phyloP scores from a whole-genome alignment of 2,797 vertebrate genomes.

The Pelodytes ibericus region DNA sequence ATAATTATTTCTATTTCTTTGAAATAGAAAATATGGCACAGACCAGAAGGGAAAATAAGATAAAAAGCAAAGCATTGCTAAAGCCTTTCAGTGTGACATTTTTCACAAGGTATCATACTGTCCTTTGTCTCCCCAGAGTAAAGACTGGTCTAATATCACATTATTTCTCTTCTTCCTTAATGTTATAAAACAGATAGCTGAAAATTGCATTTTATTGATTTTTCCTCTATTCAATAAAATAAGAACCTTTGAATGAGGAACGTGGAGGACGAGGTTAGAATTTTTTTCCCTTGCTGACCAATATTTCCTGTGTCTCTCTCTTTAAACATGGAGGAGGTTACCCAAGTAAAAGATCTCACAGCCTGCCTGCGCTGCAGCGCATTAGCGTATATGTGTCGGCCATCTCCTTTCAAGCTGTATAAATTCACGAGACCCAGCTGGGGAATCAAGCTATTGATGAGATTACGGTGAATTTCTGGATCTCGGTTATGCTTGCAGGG shows the following conservation, averaged over 20 bases:
- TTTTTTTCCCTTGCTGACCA: slow-evolving; percentile 29
- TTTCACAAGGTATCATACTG: slow-evolving; percentile 21
- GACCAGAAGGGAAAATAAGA: neutral
- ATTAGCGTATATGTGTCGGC: slow-evolving; percentile 53
- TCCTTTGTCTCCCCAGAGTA: slow-evolving; percentile 46
- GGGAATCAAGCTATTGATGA: slow-evolving; percentile 65
- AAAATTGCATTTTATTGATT: slow-evolving; percentile 58
- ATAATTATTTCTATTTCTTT: too few relatives aligned
- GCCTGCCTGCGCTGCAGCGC: slow-evolving; percentile 49
- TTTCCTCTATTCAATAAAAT: slow-evolving; percentile 52
- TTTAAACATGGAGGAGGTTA: slow-evolving; percentile 43
- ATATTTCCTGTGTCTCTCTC: slow-evolving; percentile 57
- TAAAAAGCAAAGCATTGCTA: slow-evolving; percentile 12
- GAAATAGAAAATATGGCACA: neutral
- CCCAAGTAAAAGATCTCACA: slow-evolving; percentile 51
- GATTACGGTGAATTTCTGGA: slow-evolving; percentile 69
- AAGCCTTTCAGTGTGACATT: slow-evolving; percentile 23
- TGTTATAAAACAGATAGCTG: slow-evolving; percentile 55
- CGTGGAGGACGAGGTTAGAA: slow-evolving; percentile 34
- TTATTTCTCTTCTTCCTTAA: slow-evolving; percentile 50
- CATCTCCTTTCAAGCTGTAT: slow-evolving; percentile 56
- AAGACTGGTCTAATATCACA: slow-evolving; percentile 51
- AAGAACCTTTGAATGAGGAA: slow-evolving; percentile 49
- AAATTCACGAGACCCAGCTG: slow-evolving; percentile 65
- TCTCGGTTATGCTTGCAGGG: slow-evolving; percentile 62